These are phyloP conservation scores for Phengaris alcon DNA, from an alignment of 2,888 invertebrate genomes.

Conservation along the genomic window DNA sequence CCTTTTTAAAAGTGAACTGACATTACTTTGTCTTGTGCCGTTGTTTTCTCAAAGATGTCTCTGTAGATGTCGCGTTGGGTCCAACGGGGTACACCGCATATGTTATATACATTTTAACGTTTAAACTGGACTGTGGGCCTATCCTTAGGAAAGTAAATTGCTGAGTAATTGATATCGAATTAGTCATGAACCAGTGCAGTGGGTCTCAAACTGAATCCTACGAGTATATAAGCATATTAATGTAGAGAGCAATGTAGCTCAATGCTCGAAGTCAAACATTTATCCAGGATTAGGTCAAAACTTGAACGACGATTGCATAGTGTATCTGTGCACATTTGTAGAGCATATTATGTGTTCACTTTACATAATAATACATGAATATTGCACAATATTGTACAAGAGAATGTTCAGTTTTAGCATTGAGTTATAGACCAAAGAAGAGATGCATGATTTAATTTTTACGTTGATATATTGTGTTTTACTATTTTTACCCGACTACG, in stretches of 20 bases:
- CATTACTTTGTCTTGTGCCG: too few relatives aligned
- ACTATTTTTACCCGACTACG: too few relatives aligned
- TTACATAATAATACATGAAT: not conserved
- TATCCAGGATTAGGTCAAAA: not conserved
- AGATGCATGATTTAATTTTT: not conserved
- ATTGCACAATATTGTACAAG: not conserved
- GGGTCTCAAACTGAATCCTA: not conserved
- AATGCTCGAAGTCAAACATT: conserved; percentile 8
- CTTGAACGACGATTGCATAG: not conserved
- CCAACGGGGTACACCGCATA: too few relatives aligned
- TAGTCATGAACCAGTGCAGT: not conserved
- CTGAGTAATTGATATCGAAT: not conserved
- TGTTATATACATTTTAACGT: too few relatives aligned
- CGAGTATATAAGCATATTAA: not conserved
- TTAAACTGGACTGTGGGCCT: not conserved
- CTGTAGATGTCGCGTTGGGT: too few relatives aligned
- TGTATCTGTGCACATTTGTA: not conserved
- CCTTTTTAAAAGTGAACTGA: too few relatives aligned
- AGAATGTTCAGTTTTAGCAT: not conserved
- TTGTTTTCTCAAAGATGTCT: too few relatives aligned
- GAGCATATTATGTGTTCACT: not conserved
- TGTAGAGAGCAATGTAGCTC: not conserved
- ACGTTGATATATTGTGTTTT: too few relatives aligned
- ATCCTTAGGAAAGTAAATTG: not conserved
- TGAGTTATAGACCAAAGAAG: not conserved